Evolutionary conservation across 53 echinoderm and acorn worm species (phyloP), one percentile per base, ranked within the genome.

Genomic region (Echinometra lucunter): DNA sequence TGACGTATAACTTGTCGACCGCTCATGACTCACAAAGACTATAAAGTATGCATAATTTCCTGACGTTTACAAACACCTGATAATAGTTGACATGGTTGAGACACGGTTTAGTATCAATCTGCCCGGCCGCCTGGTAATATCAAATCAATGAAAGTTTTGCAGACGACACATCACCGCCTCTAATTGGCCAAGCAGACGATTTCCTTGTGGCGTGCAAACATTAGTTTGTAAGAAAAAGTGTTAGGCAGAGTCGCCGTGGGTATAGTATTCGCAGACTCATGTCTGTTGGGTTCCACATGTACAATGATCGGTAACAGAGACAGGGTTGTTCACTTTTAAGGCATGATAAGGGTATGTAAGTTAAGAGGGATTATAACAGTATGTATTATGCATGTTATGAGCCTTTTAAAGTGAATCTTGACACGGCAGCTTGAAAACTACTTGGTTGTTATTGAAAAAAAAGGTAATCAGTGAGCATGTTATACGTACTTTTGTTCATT

Each of bases 121-220:
- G 35, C 81, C 81, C 53, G 35, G 44, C 81, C 53, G 81, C 81
- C 23, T 81, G 81, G 44, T 81, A 42, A 81, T 81, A 81, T 81
- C 81, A 81, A 81, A 81, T 25, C 11, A 81, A 88, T 88, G 57
- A 53, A 88, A 88, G 11, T 53, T n/a, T n/a, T 57, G 17, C 88
- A 56, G 88, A 88, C 88, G 34, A 44, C 27, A 81, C 81, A 56
- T 88, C 57, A 32, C 88, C 88, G 56, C 34, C 88, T 34, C 55
- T 88, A 88, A 88, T 88, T 88, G 88, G 88, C 35, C 15, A 25
- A 57, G 88, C 88, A 88, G 88, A 88, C 88, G 15, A 3, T 57
- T 88, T 88, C 88, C 88, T 88, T 16, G 55, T 32, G 32, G 32
- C 88, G 57, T 32, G 42, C 40, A 21, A 44, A 81, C 21, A 53